Conservation (phyloP, 1,140 invertebrate species). For the Meloidogyne chitwoodi region DNA sequence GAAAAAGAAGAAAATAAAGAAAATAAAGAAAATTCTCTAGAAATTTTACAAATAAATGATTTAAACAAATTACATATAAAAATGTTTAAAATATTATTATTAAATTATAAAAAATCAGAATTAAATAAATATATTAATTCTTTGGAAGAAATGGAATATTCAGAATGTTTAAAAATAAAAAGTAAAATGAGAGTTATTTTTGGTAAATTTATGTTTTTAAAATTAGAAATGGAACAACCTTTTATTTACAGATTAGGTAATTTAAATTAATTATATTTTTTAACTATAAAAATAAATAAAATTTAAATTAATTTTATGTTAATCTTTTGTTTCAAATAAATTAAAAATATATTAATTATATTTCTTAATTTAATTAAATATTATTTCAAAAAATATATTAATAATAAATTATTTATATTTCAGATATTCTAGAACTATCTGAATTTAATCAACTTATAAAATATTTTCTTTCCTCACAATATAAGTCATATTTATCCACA, state of each 20-base stretch:
- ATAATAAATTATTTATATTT: not conserved
- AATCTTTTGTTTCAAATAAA: too few species aligned
- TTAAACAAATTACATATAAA: not conserved
- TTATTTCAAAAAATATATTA: too few species aligned
- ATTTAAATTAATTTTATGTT: too few species aligned
- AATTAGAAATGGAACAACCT: not conserved
- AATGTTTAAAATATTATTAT: not conserved
- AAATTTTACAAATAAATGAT: too few species aligned
- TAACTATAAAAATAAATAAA: too few species aligned
- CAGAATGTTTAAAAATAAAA: not conserved
- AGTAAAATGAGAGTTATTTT: not conserved
- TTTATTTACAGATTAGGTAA: not conserved
- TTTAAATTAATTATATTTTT: too few species aligned
- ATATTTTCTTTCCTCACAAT: not conserved
- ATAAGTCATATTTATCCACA: not conserved
- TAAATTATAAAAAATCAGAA: not conserved
- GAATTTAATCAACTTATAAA: not conserved
- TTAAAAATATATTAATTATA: too few species aligned
- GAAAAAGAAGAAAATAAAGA: not conserved
- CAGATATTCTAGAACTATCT: not conserved
- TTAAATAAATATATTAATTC: not conserved
- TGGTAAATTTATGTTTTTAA: not conserved
- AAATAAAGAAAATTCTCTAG: not conserved
- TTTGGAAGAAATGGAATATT: not conserved
- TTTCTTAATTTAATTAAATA: too few species aligned